Evolutionary conservation across 2,888 invertebrate genomes (phyloP).

Genomic region (Fabriciana adippe): DNA sequence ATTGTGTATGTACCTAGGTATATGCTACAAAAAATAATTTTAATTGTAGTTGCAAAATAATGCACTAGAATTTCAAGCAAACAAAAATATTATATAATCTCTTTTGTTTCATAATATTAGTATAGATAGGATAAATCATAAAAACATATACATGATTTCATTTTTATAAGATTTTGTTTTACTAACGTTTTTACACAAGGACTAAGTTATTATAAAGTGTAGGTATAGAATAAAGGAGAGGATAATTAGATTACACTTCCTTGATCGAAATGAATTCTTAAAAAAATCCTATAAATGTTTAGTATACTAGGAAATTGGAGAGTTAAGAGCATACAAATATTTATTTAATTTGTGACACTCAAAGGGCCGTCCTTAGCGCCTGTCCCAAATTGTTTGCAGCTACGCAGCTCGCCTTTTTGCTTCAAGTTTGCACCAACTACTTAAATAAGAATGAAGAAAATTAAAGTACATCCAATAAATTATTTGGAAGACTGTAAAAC

Average conservation of each 20-base stretch:
- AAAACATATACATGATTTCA: not conserved
- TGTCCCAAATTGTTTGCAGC: constrained; percentile 39
- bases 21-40: no score
- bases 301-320: constrained; percentile 32
- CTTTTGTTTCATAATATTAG: no score
- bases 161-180: no score
- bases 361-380: constrained; percentile 47
- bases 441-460: constrained; percentile 18
- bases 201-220: constrained; percentile 4
- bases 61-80: no score
- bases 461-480: not conserved
- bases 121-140: no score
- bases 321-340: constrained; percentile 40
- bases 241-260: constrained; percentile 2
- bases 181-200: no score
- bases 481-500: not conserved
- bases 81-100: no score
- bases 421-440: constrained; percentile 22
- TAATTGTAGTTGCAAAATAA: no score
- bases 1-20: no score
- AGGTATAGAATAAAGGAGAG: constrained; percentile 5
- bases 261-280: constrained; percentile 24
- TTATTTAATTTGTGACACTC: constrained; percentile 50
- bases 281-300: constrained; percentile 34
- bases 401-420: constrained; percentile 38